Percentiles rank a stretch among this genome's conserved stretches.
These are phyloP conservation scores for Halocaridina rubra DNA, from an alignment of 2,888 invertebrate genomes.

Conservation along the genomic window DNA sequence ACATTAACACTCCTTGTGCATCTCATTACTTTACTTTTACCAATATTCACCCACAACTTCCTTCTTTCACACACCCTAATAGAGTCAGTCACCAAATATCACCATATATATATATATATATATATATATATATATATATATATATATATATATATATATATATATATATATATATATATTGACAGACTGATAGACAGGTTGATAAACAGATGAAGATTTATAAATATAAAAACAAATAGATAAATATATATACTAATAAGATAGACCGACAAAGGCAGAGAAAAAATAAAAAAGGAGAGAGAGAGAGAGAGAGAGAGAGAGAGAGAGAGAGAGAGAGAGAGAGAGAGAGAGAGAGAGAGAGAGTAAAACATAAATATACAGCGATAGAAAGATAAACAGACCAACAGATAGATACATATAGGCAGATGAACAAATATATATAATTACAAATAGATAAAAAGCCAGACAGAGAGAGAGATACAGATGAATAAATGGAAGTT, in stretches of 20 bases:
- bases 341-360: slow-evolving; percentile 15
- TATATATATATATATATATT: background rate
- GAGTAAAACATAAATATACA: background rate
- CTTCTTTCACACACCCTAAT: no score
- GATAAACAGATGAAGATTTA: no score
- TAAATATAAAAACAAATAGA: no score
- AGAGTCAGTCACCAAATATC: no score
- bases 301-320: background rate
- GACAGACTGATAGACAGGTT: background rate
- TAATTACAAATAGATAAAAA: background rate
- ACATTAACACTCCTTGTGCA: no score
- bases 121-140: background rate
- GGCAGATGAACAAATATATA: background rate
- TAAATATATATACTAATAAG: no score
- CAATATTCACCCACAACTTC: no score
- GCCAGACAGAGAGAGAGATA: slow-evolving; percentile 1
- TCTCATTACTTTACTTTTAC: no score
- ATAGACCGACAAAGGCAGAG: no score
- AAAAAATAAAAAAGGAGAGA: no score
- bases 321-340: background rate
- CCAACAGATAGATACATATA: background rate
- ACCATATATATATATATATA: no score
- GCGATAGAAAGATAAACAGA: background rate
- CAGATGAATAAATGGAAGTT: no score
- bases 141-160: background rate